These are phyloP conservation scores for Patiria pectinifera DNA, from an alignment of 53 echinoderm and acorn worm genomes.

Conservation along the genomic window DNA sequence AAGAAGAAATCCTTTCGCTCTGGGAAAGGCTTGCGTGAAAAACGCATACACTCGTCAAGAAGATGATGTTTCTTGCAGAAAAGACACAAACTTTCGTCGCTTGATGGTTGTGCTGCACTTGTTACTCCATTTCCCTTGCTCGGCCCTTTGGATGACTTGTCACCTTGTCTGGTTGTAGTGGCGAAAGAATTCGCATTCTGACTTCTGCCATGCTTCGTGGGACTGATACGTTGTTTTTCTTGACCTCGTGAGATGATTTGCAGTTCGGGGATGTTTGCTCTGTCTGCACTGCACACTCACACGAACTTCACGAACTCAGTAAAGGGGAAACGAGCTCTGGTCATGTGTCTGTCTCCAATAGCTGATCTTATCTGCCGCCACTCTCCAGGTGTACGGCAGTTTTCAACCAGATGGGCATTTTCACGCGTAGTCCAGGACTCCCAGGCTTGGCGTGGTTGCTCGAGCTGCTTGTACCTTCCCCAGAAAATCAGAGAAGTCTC, in stretches of 20 bases:
- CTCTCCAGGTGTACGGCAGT: conserved; percentile 55
- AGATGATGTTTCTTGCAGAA: conserved; percentile 22
- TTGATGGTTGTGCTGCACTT: not conserved
- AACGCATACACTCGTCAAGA: conserved; percentile 50
- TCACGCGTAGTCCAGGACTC: conserved; percentile 65
- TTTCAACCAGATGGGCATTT: conserved; percentile 63
- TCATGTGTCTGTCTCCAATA: conserved; percentile 1
- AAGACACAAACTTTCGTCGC: not conserved
- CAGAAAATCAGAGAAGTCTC: conserved; percentile 67
- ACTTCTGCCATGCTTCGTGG: not conserved
- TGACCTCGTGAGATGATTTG: not conserved
- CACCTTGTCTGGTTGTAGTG: not conserved
- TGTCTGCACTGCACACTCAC: conserved; percentile 26
- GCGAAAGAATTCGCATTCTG: not conserved
- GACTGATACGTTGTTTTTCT: too few relatives aligned
- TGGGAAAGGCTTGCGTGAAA: conserved; percentile 2
- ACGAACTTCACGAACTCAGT: conserved; percentile 38
- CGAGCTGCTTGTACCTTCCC: conserved; percentile 28
- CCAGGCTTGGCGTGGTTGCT: conserved; percentile 28
- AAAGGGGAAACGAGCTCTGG: conserved; percentile 13
- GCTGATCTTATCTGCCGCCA: conserved; percentile 40
- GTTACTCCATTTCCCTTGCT: too few relatives aligned
- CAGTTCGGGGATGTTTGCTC: conserved; percentile 58
- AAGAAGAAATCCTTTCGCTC: conserved; percentile 45
- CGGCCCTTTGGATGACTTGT: not conserved